phyloP scores from a whole-genome alignment of 2,888 invertebrate genomes.

The Scaptomyza cyrtandrae region DNA sequence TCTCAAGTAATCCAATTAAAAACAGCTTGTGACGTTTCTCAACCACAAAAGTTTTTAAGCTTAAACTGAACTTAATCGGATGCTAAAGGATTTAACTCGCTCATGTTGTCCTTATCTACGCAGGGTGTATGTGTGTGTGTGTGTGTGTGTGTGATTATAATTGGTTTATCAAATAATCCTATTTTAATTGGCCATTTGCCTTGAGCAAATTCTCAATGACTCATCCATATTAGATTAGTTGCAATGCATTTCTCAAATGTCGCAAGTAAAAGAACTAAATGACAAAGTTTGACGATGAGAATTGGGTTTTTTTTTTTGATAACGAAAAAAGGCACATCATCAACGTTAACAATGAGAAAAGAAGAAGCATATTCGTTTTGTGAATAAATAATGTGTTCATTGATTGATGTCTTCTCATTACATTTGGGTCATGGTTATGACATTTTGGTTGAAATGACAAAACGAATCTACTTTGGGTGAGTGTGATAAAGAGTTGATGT shows the following conservation, averaged over 20 bases:
- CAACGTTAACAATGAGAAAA: not conserved
- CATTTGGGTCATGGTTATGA: not conserved
- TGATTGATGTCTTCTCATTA: not conserved
- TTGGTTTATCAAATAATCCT: not conserved
- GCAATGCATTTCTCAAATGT: conserved; percentile 19
- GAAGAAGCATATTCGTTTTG: not conserved
- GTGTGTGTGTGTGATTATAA: not conserved
- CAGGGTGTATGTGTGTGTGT: not conserved
- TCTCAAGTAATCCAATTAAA: not conserved
- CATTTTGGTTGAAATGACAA: no score
- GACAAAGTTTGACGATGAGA: not conserved
- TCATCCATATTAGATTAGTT: conserved; percentile 1
- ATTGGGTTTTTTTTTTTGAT: no score
- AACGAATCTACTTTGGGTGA: no score
- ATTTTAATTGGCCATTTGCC: conserved; percentile 1
- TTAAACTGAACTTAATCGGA: not conserved
- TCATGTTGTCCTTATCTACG: not conserved
- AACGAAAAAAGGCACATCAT: not conserved
- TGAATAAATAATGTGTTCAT: not conserved
- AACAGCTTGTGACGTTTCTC: not conserved
- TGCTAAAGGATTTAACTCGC: not conserved
- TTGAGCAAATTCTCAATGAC: conserved; percentile 16
- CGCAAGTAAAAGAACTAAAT: not conserved
- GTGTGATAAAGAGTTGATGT: no score
- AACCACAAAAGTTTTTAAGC: not conserved